phyloP scores from a whole-genome alignment of 2,797 vertebrate genomes.

The Karalla daura region DNA sequence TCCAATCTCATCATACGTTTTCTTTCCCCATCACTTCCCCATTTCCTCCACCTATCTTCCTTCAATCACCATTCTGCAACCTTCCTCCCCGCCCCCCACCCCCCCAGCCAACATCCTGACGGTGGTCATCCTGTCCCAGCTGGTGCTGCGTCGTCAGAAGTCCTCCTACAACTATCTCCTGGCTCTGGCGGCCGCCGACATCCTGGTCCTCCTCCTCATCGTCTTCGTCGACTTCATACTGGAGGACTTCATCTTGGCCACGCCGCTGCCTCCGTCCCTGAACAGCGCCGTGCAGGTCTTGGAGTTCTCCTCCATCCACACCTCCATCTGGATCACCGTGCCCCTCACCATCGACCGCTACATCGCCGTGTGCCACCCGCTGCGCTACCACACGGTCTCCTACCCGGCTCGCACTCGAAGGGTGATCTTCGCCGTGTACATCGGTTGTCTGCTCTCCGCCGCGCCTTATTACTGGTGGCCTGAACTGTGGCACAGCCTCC shows the following conservation, averaged over 20 bases:
- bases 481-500: constrained; percentile 91
- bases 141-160: constrained; percentile 95
- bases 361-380: constrained; percentile 95
- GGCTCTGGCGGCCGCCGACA: constrained; percentile 94
- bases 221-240: constrained; percentile 96
- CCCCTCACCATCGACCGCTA: constrained; percentile 95
- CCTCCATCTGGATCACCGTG: constrained; percentile 97
- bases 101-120: constrained; percentile 94
- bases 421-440: constrained; percentile 91
- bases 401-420: constrained; percentile 94
- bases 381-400: constrained; percentile 94
- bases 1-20: constrained; percentile 31
- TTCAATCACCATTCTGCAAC: constrained; percentile 31
- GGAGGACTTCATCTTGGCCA: constrained; percentile 93
- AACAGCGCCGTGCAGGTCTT: constrained; percentile 92
- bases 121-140: constrained; percentile 95
- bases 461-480: constrained; percentile 99
- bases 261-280: constrained; percentile 88
- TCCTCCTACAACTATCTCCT: constrained; percentile 98
- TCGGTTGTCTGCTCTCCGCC: constrained; percentile 92
- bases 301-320: constrained; percentile 97
- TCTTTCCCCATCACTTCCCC: constrained; percentile 22
- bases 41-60: constrained; percentile 27
- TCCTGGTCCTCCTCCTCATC: constrained; percentile 94
- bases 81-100: constrained; percentile 15